Percentiles rank a stretch among this genome's conserved stretches.
phyloP scores from a whole-genome alignment of 2,888 invertebrate species.

The Labia minor region DNA sequence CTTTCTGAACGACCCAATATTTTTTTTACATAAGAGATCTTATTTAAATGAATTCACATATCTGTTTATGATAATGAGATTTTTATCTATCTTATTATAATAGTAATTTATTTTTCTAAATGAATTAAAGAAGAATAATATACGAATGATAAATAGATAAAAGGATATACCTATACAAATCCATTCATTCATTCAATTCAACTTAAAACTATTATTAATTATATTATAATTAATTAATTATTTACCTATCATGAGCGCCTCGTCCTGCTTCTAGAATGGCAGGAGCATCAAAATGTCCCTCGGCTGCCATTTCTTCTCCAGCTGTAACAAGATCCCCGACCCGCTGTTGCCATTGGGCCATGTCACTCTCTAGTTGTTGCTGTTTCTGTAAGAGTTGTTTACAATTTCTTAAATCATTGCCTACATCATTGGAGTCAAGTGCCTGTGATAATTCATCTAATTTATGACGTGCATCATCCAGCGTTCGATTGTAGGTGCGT shows the following conservation, averaged over 20 bases:
- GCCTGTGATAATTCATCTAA: conserved; percentile 73
- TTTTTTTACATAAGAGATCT: too few species aligned
- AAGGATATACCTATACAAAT: too few species aligned
- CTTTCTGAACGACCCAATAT: too few species aligned
- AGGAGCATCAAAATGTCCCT: conserved; percentile 88
- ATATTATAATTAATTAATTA: too few species aligned
- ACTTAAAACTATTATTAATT: too few species aligned
- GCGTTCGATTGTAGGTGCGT: conserved; percentile 58
- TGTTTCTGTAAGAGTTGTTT: conserved; percentile 83
- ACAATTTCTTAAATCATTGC: conserved; percentile 81
- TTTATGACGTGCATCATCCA: conserved; percentile 81
- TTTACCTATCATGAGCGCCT: conserved; percentile 57
- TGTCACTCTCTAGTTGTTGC: conserved; percentile 76
- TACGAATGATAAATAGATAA: too few species aligned
- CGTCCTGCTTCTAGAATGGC: conserved; percentile 71
- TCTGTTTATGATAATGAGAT: too few species aligned
- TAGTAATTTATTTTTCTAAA: too few species aligned
- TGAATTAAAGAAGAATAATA: too few species aligned
- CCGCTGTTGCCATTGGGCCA: conserved; percentile 70
- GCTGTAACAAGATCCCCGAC: conserved; percentile 64
- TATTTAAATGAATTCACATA: too few species aligned
- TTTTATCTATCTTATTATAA: too few species aligned
- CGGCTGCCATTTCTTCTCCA: conserved; percentile 83
- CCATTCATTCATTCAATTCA: too few species aligned
- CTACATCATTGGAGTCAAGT: conserved; percentile 70